Evolutionary conservation across 2,888 invertebrate genomes (phyloP).

Genomic region (Bombylius discolor): DNA sequence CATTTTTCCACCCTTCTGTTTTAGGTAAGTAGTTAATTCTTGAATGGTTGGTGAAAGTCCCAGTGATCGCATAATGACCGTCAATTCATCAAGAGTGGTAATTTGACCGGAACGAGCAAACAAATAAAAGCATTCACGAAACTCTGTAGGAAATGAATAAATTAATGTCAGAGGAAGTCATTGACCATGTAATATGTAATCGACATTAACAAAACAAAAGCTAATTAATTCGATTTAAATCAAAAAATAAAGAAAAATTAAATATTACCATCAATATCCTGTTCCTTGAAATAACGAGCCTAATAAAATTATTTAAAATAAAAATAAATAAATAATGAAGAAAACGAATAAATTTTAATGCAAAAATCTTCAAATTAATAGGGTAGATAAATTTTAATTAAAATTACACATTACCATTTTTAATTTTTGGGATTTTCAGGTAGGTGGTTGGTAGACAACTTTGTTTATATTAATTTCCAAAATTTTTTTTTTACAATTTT

Average conservation of each 20-base stretch:
- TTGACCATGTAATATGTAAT: neutral
- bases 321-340: neutral
- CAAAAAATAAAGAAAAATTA: neutral
- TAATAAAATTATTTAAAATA: conserved; percentile 35
- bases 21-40: conserved; percentile 72
- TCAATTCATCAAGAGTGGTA: conserved; percentile 75
- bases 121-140: conserved; percentile 90
- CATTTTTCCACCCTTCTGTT: conserved; percentile 74
- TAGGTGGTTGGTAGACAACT: too few species aligned
- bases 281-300: conserved; percentile 89
- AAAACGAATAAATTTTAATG: too few species aligned
- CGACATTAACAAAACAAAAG: too few species aligned
- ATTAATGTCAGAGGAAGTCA: neutral
- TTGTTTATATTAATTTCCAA: too few species aligned
- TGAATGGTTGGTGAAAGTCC: conserved; percentile 89
- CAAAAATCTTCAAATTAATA: too few species aligned
- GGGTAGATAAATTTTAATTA: too few species aligned
- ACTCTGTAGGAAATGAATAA: conserved; percentile 51
- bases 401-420: too few species aligned
- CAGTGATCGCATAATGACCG: conserved; percentile 86
- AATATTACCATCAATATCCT: conserved; percentile 81
- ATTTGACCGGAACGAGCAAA: conserved; percentile 85
- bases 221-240: too few species aligned
- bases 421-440: too few species aligned
- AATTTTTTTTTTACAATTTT: too few species aligned